A percentile compares a stretch with the other conserved stretches of the same genome.
Evolutionary conservation across 2,113 vertebrate genomes (phyloP).

Genomic region (Lycaon pictus): DNA sequence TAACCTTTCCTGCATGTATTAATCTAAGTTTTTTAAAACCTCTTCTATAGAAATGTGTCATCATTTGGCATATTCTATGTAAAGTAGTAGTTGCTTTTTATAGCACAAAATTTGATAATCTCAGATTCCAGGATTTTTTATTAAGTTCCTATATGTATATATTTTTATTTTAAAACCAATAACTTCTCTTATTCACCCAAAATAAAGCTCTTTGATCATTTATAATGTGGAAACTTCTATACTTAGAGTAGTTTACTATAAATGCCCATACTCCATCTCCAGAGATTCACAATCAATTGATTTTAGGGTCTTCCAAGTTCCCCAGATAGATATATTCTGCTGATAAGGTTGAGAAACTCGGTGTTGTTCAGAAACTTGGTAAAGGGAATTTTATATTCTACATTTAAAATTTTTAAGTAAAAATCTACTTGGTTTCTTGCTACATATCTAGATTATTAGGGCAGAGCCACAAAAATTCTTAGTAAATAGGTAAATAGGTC

Average conservation of each 20-base stretch:
- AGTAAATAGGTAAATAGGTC: background rate
- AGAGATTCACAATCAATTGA: background rate
- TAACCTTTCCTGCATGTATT: background rate
- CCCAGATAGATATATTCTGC: background rate
- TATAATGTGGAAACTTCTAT: background rate
- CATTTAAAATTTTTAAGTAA: background rate
- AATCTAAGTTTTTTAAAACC: background rate
- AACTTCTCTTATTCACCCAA: background rate
- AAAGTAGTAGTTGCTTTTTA: background rate
- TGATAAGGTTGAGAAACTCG: background rate
- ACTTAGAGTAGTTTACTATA: background rate
- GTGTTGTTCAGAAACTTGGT: background rate
- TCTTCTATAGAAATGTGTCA: background rate
- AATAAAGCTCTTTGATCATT: background rate
- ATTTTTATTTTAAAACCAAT: background rate
- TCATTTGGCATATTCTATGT: background rate
- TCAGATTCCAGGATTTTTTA: conserved; percentile 12
- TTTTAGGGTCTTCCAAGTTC: background rate
- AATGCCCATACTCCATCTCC: background rate
- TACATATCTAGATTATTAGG: conserved; percentile 23
- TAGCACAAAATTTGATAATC: background rate
- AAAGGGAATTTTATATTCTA: background rate
- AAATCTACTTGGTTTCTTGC: background rate
- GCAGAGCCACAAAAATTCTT: background rate
- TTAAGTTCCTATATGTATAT: background rate